A percentile compares a stretch with the other conserved stretches of the same genome.
Evolutionary conservation across 37 sponge, comb jelly and placozoan genomes (phyloP).

Genomic region (Theonella swinhoei): DNA sequence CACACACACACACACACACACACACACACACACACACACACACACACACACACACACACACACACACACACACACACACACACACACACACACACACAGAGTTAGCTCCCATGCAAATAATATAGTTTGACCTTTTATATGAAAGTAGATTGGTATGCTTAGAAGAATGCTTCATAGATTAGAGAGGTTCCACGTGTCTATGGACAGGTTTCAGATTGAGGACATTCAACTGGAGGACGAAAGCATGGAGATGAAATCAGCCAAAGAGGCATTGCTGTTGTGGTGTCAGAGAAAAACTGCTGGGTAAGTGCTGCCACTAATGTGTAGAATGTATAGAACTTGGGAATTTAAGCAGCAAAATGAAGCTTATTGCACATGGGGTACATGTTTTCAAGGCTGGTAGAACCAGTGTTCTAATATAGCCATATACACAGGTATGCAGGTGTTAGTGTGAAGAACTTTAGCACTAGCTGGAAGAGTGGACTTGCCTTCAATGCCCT

Average conservation of each 20-base stretch:
- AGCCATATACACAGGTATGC: slow-evolving; percentile 86
- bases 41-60: neutral
- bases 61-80: neutral
- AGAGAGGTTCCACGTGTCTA: neutral
- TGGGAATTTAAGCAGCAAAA: no score
- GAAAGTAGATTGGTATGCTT: neutral
- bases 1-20: no score
- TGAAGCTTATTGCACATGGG: no score
- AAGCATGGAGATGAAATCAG: slow-evolving; percentile 82
- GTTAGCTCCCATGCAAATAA: neutral
- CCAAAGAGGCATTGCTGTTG: slow-evolving; percentile 94
- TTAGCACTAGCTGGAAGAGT: slow-evolving; percentile 89
- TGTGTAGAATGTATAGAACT: no score
- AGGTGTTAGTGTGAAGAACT: slow-evolving; percentile 92
- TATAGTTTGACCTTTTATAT: neutral
- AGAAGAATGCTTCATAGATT: neutral
- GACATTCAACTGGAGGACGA: slow-evolving; percentile 87
- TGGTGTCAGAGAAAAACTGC: slow-evolving; percentile 97
- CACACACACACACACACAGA: neutral
- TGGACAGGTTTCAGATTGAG: slow-evolving; percentile 63
- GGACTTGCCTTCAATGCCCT: slow-evolving; percentile 97
- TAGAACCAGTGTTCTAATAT: neutral
- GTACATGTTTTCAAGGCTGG: no score
- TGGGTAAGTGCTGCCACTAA: slow-evolving; percentile 68
- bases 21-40: no score